A percentile compares a stretch with the other conserved stretches of the same genome.
These are phyloP conservation scores for Campoplex capitator DNA, from an alignment of 2,888 invertebrate genomes.

Conservation along the genomic window DNA sequence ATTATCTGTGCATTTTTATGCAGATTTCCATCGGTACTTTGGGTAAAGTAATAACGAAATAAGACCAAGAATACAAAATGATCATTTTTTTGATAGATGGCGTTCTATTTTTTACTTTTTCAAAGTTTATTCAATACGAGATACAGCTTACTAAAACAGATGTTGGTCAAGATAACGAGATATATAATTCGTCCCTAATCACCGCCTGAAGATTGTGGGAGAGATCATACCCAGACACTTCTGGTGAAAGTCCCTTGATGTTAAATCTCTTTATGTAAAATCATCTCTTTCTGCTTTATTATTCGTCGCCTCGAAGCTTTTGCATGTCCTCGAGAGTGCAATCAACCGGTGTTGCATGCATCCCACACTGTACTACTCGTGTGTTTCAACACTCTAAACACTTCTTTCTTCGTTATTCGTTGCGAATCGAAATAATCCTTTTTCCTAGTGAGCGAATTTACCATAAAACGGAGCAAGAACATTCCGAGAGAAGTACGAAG, in stretches of 20 bases:
- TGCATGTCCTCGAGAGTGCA: conserved; percentile 56
- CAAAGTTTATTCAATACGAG: conserved; percentile 31
- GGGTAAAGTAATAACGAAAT: too few relatives aligned
- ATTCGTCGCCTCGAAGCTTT: conserved; percentile 31
- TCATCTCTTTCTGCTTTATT: conserved; percentile 27
- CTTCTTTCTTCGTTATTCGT: conserved; percentile 31
- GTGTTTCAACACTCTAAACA: conserved; percentile 1
- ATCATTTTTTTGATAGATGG: too few relatives aligned
- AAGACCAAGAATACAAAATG: too few relatives aligned
- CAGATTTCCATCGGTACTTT: too few relatives aligned
- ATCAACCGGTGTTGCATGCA: conserved; percentile 23
- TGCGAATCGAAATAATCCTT: not conserved
- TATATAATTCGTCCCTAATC: conserved; percentile 78
- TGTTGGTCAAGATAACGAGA: conserved; percentile 73
- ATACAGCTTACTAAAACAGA: conserved; percentile 66
- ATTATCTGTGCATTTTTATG: too few relatives aligned
- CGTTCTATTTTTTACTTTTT: too few relatives aligned
- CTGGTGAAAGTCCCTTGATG: conserved; percentile 78
- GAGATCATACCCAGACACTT: conserved; percentile 64
- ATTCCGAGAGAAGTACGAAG: not conserved
- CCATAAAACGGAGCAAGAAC: not conserved
- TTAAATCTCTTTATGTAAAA: conserved; percentile 68
- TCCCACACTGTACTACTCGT: not conserved
- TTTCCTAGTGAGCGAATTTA: not conserved
- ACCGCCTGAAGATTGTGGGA: conserved; percentile 75